Base-by-base conservation (phyloP, 2,797 vertebrate genomes). In the Rhinatrema bivittatum region DNA sequence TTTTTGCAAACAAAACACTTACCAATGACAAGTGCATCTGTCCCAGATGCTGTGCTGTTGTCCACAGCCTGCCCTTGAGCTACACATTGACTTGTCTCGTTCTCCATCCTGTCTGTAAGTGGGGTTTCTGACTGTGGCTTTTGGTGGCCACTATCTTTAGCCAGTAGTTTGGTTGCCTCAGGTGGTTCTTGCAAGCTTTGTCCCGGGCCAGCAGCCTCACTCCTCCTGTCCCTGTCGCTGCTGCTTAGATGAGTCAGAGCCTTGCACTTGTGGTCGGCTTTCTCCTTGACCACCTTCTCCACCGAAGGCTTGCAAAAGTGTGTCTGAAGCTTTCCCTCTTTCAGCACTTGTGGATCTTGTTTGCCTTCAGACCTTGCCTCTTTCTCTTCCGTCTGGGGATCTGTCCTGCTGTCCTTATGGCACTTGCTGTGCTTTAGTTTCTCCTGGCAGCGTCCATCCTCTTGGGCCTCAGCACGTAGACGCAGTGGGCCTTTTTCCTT, bases 11-110 rank as follows among this genome's bases (percentile, higher is more conserved):
- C n/a, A n/a, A n/a, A n/a, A 14, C 25, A 35, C 66, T 49, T 23
- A 77, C 76, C 76, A 0, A 79, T 13, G 13, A 77, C 15, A 6
- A 19, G 12, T 36, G 49, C 53, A 5, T 47, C 44, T 43, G 36
- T 26, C 0, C 7, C 40, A 29, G 41, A 36, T 17, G 30, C 30
- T 42, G 26, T 32, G 18, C 2, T 4, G 12, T 36, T 14, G 27
- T 15, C 53, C 4, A 11, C 2, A 6, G 25, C 0, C 12, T 35
- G 56, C 15, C 0, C n/a, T n/a, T n/a, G n/a, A n/a, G n/a, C n/a
- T n/a, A n/a, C n/a, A n/a, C n/a, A n/a, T n/a, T n/a, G n/a, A n/a
- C n/a, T 2, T 19, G 42, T 17, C 29, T 5, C 7, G 0, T 3
- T 50, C 10, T 32, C 46, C 11, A 20, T 48, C 20, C 29, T 31